Evolutionary conservation across 2,888 invertebrate genomes (phyloP), one percentile per base, ranked within the genome.

Genomic region (Gasteruption jaculator): DNA sequence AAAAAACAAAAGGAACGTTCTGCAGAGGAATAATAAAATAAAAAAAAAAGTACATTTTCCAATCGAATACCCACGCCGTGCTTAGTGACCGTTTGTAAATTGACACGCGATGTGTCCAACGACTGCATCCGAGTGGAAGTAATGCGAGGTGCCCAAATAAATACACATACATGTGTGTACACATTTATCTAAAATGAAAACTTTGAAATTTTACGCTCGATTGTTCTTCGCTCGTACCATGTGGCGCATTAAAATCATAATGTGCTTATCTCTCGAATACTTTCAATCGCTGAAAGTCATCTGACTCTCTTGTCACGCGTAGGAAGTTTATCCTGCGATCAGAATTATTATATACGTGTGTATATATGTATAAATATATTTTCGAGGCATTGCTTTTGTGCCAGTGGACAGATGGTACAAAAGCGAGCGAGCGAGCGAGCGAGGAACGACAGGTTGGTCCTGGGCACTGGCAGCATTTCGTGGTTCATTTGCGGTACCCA

Each of bases 401-500:
- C n/a, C n/a, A n/a, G 6, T 54, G 63, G 63, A 64, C 65, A 67
- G 66, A 67, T 65, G 67, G 62, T 56, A 37, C 45, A 42, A 41
- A 49, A 45, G 54, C 58, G 59, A 56, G 50, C 54, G 51, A 49
- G 50, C 41, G 49, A 45, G 54, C 58, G 59, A 56, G 50, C 54
- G 51, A 49, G 50, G 57, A 48, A 40, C 65, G 68, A 67, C 69
- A 68, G 69, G 69, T 69, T 68, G 68, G 64, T 61, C 64, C 65
- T 47, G 56, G 56, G 57, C 57, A 60, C 61, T 60, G 54, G 65
- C 68, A 69, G 67, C 65, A 69, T 70, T 70, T 70, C 70, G 70
- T 69, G 70, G 70, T 70, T 70, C 70, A 70, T 70, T 70, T 69
- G 70, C 70, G 70, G 69, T 68, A 63, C 70, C 69, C 70, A 68